These are phyloP conservation scores for Drosophila insularis DNA, from an alignment of 1,140 invertebrate genomes.

Conservation along the genomic window DNA sequence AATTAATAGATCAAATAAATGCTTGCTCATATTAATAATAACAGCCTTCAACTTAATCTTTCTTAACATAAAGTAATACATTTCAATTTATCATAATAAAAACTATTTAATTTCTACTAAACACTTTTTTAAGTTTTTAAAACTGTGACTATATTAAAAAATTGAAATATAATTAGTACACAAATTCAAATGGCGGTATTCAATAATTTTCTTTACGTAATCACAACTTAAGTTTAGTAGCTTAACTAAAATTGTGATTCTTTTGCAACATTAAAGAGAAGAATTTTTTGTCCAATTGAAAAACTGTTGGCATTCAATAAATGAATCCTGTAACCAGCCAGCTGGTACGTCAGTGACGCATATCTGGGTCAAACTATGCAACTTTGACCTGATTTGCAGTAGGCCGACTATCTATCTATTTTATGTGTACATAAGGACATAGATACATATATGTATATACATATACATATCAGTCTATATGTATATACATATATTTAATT, in stretches of 20 bases:
- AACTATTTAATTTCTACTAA: too few species aligned
- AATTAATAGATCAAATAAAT: background rate
- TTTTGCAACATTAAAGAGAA: background rate
- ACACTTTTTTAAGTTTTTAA: too few species aligned
- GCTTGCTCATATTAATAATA: too few species aligned
- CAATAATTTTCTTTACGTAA: too few species aligned
- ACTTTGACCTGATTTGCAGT: slow-evolving; percentile 72
- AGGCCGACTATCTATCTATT: slow-evolving; percentile 4
- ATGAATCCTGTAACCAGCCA: slow-evolving; percentile 31
- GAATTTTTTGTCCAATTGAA: background rate
- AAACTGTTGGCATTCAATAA: slow-evolving; percentile 11
- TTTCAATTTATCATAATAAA: too few species aligned
- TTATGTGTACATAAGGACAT: background rate
- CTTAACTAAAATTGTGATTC: background rate
- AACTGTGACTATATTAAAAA: too few species aligned
- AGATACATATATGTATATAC: background rate
- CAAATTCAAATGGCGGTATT: too few species aligned
- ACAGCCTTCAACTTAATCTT: too few species aligned
- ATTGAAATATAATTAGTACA: too few species aligned
- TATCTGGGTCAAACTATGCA: slow-evolving; percentile 72
- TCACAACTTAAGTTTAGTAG: too few species aligned
- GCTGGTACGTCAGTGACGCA: slow-evolving; percentile 53
- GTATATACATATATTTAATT: slow-evolving; percentile 13
- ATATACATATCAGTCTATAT: slow-evolving; percentile 9
- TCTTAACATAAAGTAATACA: too few species aligned